These are phyloP conservation scores for Leucosticte australis DNA, from an alignment of 2,113 vertebrate genomes.

Conservation along the genomic window DNA sequence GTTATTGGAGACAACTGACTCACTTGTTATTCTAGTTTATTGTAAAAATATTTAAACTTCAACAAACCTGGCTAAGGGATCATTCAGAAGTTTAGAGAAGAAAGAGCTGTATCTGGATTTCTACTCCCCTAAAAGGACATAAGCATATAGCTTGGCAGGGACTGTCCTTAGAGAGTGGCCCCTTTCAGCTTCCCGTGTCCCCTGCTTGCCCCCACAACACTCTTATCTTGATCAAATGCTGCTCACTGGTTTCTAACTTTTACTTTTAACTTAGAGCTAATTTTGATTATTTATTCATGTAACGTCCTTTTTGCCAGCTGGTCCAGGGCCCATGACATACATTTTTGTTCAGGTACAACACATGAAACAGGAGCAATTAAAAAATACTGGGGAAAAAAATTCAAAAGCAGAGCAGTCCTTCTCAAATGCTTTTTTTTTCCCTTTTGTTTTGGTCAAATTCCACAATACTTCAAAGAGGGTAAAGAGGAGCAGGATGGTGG, in stretches of 20 bases:
- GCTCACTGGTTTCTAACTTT: not conserved
- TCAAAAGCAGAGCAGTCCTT: not conserved
- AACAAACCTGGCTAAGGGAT: not conserved
- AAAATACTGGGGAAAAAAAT: not conserved
- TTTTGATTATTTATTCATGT: not conserved
- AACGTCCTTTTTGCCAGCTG: fast-evolving
- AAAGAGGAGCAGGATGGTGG: not conserved
- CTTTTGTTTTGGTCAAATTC: not conserved
- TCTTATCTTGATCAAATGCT: not conserved
- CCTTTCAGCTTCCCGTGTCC: not conserved
- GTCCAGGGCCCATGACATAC: fast-evolving
- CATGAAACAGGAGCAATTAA: not conserved
- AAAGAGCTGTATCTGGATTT: not conserved
- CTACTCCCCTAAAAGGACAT: not conserved
- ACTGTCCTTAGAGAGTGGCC: not conserved
- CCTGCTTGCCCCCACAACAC: not conserved
- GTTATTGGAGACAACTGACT: not conserved
- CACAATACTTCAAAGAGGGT: not conserved
- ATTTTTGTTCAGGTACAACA: not conserved
- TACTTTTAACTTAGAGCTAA: not conserved
- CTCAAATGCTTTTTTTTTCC: not conserved
- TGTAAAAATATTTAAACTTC: not conserved
- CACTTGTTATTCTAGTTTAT: not conserved
- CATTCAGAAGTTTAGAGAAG: not conserved
- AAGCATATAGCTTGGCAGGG: not conserved